Percentiles rank a stretch among this genome's conserved stretches.
phyloP scores from a whole-genome alignment of 2,888 invertebrate genomes.

The Nymphalis polychloros region DNA sequence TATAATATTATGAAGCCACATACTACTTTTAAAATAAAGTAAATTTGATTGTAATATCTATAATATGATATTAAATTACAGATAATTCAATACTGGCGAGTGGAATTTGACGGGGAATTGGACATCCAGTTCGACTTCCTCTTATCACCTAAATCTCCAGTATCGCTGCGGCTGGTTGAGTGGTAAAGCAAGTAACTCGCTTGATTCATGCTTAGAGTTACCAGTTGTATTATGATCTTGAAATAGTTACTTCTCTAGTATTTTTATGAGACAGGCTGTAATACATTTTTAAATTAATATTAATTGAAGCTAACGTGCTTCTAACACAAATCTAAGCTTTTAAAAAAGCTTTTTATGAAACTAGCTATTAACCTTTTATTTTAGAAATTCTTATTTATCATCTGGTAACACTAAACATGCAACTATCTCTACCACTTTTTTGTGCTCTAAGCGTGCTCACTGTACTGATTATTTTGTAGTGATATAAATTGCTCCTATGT shows the following conservation, averaged over 20 bases:
- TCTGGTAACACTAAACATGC: constrained; percentile 12
- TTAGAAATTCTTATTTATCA: neutral
- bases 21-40: too few relatives aligned
- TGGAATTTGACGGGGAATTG: constrained; percentile 85
- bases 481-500: constrained; percentile 34
- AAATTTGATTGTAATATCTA: too few relatives aligned
- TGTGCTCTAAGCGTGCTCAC: constrained; percentile 26
- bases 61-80: constrained; percentile 50
- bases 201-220: neutral
- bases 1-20: too few relatives aligned
- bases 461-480: constrained; percentile 39
- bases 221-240: constrained; percentile 6
- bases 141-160: constrained; percentile 88
- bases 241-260: neutral
- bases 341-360: too few relatives aligned
- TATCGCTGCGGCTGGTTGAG: constrained; percentile 85
- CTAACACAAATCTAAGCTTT: too few relatives aligned
- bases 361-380: too few relatives aligned
- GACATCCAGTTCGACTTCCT: constrained; percentile 91
- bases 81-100: constrained; percentile 87
- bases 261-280: neutral
- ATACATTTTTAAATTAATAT: neutral
- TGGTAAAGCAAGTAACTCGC: constrained; percentile 56
- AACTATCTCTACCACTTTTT: constrained; percentile 3
- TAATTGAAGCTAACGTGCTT: too few relatives aligned